Base-by-base conservation (phyloP, 2,888 invertebrate genomes). In the Sepiola atlantica region DNA sequence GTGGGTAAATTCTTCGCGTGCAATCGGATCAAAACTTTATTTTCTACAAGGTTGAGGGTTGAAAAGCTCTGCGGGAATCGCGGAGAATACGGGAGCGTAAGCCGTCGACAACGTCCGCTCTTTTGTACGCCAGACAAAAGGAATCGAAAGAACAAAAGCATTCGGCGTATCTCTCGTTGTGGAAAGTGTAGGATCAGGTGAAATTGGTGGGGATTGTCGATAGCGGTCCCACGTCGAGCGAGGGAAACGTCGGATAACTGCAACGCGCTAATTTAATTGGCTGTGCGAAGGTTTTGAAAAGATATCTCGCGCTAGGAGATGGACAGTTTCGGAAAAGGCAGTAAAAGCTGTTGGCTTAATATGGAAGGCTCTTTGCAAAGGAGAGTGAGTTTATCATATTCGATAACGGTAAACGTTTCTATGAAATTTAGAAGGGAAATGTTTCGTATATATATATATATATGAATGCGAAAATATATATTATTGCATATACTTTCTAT, bases 11-110 rank as follows among this genome's bases (percentile, higher is more conserved):
- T 0, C n/a, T n/a, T 77, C 12, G 77, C 10, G 32, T 77, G 77
- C n/a, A 77, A 32, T n/a, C 18, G 14, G 77, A 77, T 77, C 77
- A 16, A 0, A n/a, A 77, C 18, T n/a, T 32, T 77, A 77, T 77
- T 77, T 77, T 77, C 77, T 77, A 3, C 18, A n/a, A 77, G 77
- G 32, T 32, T 32, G 16, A 16, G 18, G 32, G n/a, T 3, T 77
- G 77, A 77, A 77, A 77, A 77, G 77, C 77, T 77, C 77, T n/a
- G 77, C n/a, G n/a, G 77, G 77, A 77, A n/a, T 77, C n/a, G 77
- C 77, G 2, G 77, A 77, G 77, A 77, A 77, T 77, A 2, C 77
- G 32, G 77, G 16, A 32, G n/a, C 45, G 77, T n/a, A n/a, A 77
- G 4, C 14, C 77, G n/a, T n/a, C 1, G n/a, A 14, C 77, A 1